Evolutionary conservation across 2,797 vertebrate species (phyloP).

Genomic region (Heterohyrax brucei): DNA sequence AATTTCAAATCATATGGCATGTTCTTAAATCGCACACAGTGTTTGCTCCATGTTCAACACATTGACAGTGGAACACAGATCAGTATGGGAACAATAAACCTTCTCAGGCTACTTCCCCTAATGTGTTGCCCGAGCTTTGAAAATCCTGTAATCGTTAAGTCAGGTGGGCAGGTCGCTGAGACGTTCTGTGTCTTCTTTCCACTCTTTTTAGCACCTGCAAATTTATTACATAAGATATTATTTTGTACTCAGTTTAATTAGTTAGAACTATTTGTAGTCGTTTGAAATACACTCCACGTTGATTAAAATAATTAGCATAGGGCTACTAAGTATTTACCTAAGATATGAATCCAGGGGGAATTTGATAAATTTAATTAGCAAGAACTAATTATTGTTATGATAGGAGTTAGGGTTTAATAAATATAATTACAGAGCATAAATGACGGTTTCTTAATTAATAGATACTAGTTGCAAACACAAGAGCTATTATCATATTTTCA

Average conservation of each 20-base stretch:
- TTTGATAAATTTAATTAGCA: conserved; percentile 93
- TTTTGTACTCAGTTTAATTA: conserved; percentile 91
- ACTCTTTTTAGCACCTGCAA: conserved; percentile 87
- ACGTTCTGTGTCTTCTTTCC: conserved; percentile 67
- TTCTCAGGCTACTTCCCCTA: background rate
- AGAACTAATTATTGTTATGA: conserved; percentile 93
- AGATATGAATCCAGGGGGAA: conserved; percentile 92
- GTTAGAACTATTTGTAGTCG: conserved; percentile 89
- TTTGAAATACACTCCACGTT: conserved; percentile 91
- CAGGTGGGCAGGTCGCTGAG: conserved; percentile 63
- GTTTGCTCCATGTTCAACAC: conserved; percentile 34
- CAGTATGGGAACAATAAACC: conserved; percentile 45
- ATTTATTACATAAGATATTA: conserved; percentile 89
- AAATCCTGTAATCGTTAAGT: conserved; percentile 71
- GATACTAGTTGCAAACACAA: conserved; percentile 91
- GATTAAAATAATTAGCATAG: conserved; percentile 93
- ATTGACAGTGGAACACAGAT: conserved; percentile 65
- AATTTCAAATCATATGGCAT: conserved; percentile 55
- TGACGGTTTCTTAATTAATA: conserved; percentile 92
- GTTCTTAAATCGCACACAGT: conserved; percentile 51
- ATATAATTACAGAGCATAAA: conserved; percentile 92
- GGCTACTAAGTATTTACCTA: conserved; percentile 94
- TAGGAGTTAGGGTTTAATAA: conserved; percentile 93
- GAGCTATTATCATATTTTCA: conserved; percentile 90
- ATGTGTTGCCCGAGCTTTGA: background rate